Percentiles rank a stretch among this genome's conserved stretches.
Evolutionary conservation across 2,888 invertebrate species (phyloP).

Genomic region (Tubulanus polymorphus): DNA sequence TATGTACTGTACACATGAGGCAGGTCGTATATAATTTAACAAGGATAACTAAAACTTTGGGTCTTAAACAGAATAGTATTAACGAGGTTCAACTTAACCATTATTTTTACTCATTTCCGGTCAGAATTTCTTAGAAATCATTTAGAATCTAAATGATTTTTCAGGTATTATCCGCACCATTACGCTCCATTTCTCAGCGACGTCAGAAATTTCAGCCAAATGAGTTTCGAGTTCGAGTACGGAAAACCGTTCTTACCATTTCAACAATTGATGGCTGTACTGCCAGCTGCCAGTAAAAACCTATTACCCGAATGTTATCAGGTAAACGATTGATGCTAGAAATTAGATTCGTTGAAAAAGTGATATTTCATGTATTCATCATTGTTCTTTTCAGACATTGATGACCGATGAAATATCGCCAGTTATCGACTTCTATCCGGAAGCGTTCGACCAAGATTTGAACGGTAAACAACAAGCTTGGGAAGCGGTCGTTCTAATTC

Average conservation of each 20-base stretch:
- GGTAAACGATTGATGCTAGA: constrained; percentile 26
- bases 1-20: no score
- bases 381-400: constrained; percentile 56
- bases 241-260: constrained; percentile 89
- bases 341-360: neutral
- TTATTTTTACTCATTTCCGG: no score
- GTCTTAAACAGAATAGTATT: no score
- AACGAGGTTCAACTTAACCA: no score
- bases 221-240: constrained; percentile 76
- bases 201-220: constrained; percentile 69
- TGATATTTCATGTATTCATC: neutral
- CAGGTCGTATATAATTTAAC: no score
- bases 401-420: constrained; percentile 87
- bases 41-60: no score
- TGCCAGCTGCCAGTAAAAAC: constrained; percentile 92
- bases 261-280: constrained; percentile 97
- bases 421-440: constrained; percentile 97
- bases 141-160: no score
- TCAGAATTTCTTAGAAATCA: no score
- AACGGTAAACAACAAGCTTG: constrained; percentile 99
- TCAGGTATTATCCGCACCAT: constrained; percentile 79
- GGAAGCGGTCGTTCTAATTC: constrained; percentile 91
- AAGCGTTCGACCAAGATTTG: constrained; percentile 90
- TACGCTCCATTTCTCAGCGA: constrained; percentile 97
- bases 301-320: constrained; percentile 91